These are phyloP conservation scores for Leptarthrus brevirostris DNA, from an alignment of 2,888 invertebrate species.

Conservation along the genomic window DNA sequence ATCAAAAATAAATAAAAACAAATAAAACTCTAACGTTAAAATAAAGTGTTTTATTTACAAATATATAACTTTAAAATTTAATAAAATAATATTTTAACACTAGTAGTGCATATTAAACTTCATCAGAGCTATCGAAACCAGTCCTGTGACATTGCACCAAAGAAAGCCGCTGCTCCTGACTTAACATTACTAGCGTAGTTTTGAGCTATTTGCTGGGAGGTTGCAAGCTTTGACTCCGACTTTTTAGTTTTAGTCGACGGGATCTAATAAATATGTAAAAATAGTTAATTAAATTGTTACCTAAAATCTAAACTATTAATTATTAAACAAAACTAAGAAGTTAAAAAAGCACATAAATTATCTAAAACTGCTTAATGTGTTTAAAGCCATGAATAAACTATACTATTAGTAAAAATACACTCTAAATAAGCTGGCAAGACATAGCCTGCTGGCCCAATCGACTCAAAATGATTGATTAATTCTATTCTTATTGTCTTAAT, in stretches of 20 bases:
- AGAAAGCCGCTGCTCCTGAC: conserved; percentile 83
- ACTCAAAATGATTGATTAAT: no score
- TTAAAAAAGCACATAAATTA: background rate
- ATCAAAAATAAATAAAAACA: background rate
- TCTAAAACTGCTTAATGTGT: no score
- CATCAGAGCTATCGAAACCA: conserved; percentile 77
- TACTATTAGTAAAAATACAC: no score
- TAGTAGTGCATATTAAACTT: conserved; percentile 7
- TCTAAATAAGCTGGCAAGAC: no score
- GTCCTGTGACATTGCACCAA: conserved; percentile 84
- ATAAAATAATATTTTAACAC: conserved; percentile 45
- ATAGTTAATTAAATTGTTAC: no score
- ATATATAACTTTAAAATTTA: conserved; percentile 35
- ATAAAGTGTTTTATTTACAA: conserved; percentile 36
- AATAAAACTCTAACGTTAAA: conserved; percentile 6
- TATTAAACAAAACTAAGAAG: background rate
- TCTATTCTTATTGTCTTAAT: no score
- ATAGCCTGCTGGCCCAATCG: no score
- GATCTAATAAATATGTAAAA: background rate
- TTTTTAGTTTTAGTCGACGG: conserved; percentile 2
- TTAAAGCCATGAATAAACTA: no score
- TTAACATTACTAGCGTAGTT: conserved; percentile 65
- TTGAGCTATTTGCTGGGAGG: conserved; percentile 48
- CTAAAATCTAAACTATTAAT: background rate
- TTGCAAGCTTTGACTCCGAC: background rate